Conservation (phyloP, 2,797 vertebrate species). For the Dendrocincla fuliginosa region DNA sequence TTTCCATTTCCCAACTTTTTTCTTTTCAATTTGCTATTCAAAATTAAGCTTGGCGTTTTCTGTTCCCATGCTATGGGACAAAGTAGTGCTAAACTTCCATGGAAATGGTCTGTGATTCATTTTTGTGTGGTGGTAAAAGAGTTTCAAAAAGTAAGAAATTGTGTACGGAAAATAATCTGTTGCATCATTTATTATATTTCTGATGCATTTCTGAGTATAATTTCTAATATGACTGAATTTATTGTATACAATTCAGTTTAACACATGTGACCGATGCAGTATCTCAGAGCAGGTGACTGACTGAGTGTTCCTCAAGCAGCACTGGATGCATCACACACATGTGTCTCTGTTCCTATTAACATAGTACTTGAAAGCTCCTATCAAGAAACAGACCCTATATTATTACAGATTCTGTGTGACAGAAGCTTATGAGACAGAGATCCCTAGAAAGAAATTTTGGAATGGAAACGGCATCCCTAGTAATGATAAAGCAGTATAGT, state of each 20-base stretch:
- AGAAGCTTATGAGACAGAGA: neutral
- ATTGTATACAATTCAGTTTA: neutral
- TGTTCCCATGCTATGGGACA: neutral
- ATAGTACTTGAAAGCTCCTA: neutral
- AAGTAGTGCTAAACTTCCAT: neutral
- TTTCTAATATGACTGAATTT: neutral
- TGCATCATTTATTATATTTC: neutral
- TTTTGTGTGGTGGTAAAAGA: neutral
- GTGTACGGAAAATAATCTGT: neutral
- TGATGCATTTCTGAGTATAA: neutral
- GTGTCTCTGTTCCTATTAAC: neutral
- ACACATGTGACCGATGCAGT: neutral
- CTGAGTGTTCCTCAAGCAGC: neutral
- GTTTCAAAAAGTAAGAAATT: neutral
- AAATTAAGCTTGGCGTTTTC: neutral
- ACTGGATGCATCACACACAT: fast-evolving
- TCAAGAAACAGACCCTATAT: neutral
- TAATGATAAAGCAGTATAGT: neutral
- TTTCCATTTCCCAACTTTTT: neutral
- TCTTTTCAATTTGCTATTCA: neutral
- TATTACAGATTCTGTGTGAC: neutral
- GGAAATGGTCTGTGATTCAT: neutral
- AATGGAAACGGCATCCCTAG: neutral
- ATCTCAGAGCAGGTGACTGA: neutral
- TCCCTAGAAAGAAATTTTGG: neutral